Evolutionary conservation across 2,888 invertebrate genomes (phyloP).

Genomic region (Polydrusus cervinus): DNA sequence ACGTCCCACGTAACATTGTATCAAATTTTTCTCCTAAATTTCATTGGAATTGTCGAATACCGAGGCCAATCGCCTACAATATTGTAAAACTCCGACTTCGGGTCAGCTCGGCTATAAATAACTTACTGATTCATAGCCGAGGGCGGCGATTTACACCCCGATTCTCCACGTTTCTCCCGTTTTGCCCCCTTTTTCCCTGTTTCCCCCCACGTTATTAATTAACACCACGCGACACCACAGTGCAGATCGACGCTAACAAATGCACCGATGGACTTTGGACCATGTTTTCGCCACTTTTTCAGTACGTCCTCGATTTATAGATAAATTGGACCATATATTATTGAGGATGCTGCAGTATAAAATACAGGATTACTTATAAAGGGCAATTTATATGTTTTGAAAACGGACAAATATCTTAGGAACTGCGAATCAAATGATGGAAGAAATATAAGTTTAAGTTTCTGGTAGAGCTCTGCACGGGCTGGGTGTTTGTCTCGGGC

Average conservation of each 20-base stretch:
- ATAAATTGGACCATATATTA: constrained; percentile 32
- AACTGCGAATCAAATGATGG: no score
- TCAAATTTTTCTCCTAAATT: constrained; percentile 34
- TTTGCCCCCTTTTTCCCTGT: constrained; percentile 58
- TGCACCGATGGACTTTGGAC: constrained; percentile 35
- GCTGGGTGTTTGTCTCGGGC: no score
- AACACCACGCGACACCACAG: constrained; percentile 63
- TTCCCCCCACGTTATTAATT: constrained; percentile 65
- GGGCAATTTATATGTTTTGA: no score
- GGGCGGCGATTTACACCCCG: constrained; percentile 63
- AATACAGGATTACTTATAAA: neutral
- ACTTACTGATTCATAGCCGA: constrained; percentile 66
- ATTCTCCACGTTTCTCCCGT: constrained; percentile 60
- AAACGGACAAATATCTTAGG: no score
- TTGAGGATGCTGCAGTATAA: neutral
- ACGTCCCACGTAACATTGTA: constrained; percentile 5
- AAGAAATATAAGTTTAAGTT: no score
- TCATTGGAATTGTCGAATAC: constrained; percentile 30
- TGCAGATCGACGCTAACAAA: constrained; percentile 51
- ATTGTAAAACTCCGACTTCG: constrained; percentile 45
- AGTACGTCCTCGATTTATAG: constrained; percentile 33
- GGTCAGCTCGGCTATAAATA: constrained; percentile 62
- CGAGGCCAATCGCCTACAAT: constrained; percentile 44
- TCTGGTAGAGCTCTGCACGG: no score
- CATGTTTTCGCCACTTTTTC: constrained; percentile 41